These are phyloP conservation scores for Sphyrna mokarran DNA, from an alignment of 2,113 vertebrate genomes.

Conservation along the genomic window DNA sequence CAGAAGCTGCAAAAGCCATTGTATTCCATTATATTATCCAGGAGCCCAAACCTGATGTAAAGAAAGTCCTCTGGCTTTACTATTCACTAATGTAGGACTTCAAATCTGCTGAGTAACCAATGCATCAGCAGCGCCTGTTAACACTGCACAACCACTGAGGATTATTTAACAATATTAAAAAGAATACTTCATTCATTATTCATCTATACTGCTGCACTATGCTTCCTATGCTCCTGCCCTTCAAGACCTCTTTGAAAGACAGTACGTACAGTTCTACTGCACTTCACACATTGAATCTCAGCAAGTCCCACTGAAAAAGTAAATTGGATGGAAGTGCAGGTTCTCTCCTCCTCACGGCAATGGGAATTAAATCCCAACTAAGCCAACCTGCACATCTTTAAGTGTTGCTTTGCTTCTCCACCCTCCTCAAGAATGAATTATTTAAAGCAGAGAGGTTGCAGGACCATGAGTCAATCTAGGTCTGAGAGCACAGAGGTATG, in stretches of 20 bases:
- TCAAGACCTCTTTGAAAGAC: neutral
- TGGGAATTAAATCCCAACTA: neutral
- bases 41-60: neutral
- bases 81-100: neutral
- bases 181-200: slow-evolving; percentile 6
- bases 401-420: neutral
- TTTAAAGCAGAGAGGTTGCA: neutral
- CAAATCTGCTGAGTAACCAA: neutral
- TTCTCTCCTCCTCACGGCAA: neutral
- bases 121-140: neutral
- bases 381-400: neutral
- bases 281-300: neutral
- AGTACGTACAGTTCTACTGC: neutral
- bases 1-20: neutral
- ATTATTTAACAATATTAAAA: neutral
- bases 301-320: neutral
- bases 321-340: neutral
- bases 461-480: neutral
- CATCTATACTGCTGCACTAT: neutral
- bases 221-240: neutral
- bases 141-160: neutral
- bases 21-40: neutral
- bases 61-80: neutral
- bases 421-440: neutral
- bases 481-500: neutral